Percentiles rank a stretch among this genome's conserved stretches.
Evolutionary conservation across 2,888 invertebrate species (phyloP).

Genomic region (Tenthredo livida): DNA sequence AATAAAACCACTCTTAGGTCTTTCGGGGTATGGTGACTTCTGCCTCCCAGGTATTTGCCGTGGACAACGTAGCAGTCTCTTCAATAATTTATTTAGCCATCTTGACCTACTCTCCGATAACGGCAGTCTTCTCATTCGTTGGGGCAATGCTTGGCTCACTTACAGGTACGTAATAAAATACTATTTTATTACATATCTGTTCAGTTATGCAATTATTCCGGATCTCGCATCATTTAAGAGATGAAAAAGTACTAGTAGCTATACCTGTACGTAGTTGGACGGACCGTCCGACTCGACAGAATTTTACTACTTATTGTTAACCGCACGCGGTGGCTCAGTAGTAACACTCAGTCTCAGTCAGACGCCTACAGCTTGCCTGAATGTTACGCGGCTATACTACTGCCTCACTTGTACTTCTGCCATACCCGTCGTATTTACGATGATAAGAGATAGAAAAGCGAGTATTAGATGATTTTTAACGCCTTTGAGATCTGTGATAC

Average conservation of each 20-base stretch:
- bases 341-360: background rate
- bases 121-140: constrained; percentile 72
- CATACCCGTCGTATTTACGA: background rate
- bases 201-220: background rate
- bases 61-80: constrained; percentile 73
- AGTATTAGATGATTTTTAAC: background rate
- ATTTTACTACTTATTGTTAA: constrained; percentile 1
- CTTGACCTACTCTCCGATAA: constrained; percentile 77
- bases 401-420: background rate
- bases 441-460: background rate
- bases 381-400: background rate
- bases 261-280: background rate
- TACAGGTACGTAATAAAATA: constrained; percentile 69
- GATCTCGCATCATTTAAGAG: background rate
- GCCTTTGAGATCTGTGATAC: background rate
- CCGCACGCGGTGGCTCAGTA: background rate
- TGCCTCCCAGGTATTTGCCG: constrained; percentile 76
- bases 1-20: constrained; percentile 67
- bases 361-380: constrained; percentile 25
- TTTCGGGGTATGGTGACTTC: constrained; percentile 75
- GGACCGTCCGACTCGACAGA: background rate
- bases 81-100: constrained; percentile 75
- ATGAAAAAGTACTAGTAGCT: background rate
- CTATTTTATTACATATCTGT: background rate
- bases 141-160: constrained; percentile 76